phyloP scores from a whole-genome alignment of 1,140 invertebrate species.

The Plodia interpunctella region DNA sequence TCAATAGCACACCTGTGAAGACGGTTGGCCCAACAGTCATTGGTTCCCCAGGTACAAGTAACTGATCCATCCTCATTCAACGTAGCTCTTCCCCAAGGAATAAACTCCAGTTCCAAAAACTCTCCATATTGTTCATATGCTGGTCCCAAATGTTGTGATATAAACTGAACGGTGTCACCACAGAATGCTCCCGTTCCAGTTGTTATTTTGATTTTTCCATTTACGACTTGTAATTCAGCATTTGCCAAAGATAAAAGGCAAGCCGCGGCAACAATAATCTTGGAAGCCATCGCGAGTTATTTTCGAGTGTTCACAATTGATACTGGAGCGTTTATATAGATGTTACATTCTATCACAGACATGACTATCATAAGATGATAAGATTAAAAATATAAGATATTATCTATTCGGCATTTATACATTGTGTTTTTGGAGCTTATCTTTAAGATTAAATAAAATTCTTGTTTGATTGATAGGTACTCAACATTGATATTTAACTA shows the following conservation, averaged over 20 bases:
- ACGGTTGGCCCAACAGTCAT: slow-evolving; percentile 61
- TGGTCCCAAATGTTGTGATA: slow-evolving; percentile 33
- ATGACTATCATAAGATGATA: neutral
- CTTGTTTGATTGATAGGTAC: no score
- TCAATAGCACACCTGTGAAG: slow-evolving; percentile 59
- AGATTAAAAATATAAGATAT: neutral
- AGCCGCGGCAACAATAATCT: neutral
- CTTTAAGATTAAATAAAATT: no score
- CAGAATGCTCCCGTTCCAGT: slow-evolving; percentile 50
- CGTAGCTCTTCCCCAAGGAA: slow-evolving; percentile 58
- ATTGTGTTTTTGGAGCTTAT: no score
- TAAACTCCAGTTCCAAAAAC: slow-evolving; percentile 52
- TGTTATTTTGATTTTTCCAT: slow-evolving; percentile 52
- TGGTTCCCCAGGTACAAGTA: slow-evolving; percentile 44
- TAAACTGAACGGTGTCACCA: slow-evolving; percentile 41
- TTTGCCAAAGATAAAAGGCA: neutral
- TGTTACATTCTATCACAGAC: neutral
- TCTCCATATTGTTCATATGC: slow-evolving; percentile 45
- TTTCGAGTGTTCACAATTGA: neutral
- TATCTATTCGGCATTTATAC: no score
- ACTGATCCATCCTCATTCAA: slow-evolving; percentile 31
- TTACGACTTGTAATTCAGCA: slow-evolving; percentile 19
- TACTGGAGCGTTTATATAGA: neutral
- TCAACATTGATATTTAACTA: no score
- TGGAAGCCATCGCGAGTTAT: neutral